Percentiles rank a stretch among this genome's conserved stretches.
These are phyloP conservation scores for Rhinolophus ferrumequinum DNA, from an alignment of 2,113 vertebrate species.

Conservation along the genomic window DNA sequence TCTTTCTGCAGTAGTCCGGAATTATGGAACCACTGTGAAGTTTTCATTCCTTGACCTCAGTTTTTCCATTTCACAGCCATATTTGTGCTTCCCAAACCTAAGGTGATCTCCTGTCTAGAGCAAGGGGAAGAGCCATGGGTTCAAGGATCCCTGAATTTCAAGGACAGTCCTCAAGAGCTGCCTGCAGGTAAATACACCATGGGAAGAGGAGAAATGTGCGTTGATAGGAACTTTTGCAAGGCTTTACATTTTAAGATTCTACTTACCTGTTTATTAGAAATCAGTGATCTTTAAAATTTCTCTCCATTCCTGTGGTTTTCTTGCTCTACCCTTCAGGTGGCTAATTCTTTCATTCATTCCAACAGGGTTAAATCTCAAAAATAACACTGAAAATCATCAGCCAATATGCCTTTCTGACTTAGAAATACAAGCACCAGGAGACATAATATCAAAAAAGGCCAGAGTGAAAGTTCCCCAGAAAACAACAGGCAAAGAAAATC, in stretches of 20 bases:
- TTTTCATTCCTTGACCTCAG: constrained; percentile 29
- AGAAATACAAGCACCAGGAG: constrained; percentile 40
- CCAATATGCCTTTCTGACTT: constrained; percentile 37
- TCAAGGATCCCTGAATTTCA: constrained; percentile 37
- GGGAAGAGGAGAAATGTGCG: not conserved
- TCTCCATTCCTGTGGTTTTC: not conserved
- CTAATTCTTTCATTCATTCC: constrained; percentile 64
- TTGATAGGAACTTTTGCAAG: not conserved
- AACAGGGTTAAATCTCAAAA: constrained; percentile 60
- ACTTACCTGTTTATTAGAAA: not conserved
- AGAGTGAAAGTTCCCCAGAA: constrained; percentile 48
- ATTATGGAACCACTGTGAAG: not conserved
- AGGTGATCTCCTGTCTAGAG: constrained; percentile 74
- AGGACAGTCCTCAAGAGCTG: not conserved
- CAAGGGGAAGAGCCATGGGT: constrained; percentile 75
- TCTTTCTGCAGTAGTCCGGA: not conserved
- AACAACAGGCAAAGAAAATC: constrained; percentile 67
- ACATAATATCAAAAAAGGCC: constrained; percentile 29
- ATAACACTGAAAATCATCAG: constrained; percentile 56
- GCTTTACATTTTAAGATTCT: constrained; percentile 41
- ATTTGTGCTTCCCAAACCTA: constrained; percentile 75
- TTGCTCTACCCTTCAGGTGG: not conserved
- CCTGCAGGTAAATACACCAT: constrained; percentile 58
- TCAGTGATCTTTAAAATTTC: not conserved
- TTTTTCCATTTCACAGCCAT: constrained; percentile 62